Evolutionary conservation across 2,113 vertebrate species (phyloP), one percentile per base, ranked within the genome.

Genomic region (Tautogolabrus adspersus): DNA sequence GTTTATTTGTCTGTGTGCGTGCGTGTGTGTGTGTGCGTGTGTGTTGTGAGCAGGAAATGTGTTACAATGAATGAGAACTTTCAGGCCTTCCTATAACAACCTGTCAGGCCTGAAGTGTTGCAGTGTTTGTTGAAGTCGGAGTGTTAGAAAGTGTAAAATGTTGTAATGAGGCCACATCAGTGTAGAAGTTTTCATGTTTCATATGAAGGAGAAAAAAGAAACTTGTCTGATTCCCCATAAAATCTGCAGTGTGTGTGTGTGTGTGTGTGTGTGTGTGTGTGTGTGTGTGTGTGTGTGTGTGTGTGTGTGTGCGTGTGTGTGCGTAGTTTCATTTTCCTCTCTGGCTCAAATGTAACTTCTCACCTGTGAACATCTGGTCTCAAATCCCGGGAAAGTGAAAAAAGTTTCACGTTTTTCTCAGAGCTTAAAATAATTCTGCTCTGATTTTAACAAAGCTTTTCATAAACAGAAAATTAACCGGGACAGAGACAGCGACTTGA

Each of bases 1-100:
- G 90, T 93, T 93, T 94, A 76, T 47, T 18, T 66, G 51, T 56
- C 57, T 19, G 22, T 49, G 54, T 61, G 23, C 59, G 34, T 94
- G 52, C 21, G 23, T 22, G 54, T 42, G 67, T 19, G 42, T 12
- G 46, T n/a, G 38, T 64, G 67, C 49, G 23, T 69, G 54, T 67
- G 23, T 76, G 44, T 72, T 60, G 23, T 44, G 63, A 72, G 68
- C 84, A 90, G 79, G 86, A 91, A 90, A 84, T 83, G 65, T 85
- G 80, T 62, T 74, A 61, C 77, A 87, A 75, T 72, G 67, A 87
- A 76, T 76, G 57, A 83, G 64, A 85, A 72, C 79, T 78, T 23
- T 44, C 77, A 57, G 21, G 67, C 42, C 59, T 81, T 75, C 66
- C 49, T 19, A 15, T 68, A 60, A 76, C 66, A 81, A 64, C 38